Base-by-base conservation (phyloP, 2,888 invertebrate species). In the Trypoxylon attenuatum region DNA sequence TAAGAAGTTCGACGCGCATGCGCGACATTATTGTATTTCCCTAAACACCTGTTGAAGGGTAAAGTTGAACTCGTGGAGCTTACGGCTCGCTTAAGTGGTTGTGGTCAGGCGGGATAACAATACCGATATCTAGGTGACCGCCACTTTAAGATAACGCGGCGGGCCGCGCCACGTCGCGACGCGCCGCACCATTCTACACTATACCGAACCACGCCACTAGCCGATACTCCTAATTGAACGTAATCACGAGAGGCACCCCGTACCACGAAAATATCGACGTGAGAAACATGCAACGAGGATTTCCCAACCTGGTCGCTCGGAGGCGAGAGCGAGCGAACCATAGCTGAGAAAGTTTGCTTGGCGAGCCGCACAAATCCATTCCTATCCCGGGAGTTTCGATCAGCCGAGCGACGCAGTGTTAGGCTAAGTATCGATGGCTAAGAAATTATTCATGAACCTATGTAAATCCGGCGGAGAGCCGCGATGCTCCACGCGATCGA, bases 1-100 rank as follows among this genome's bases (percentile, higher is more conserved):
- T 74, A 79, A 79, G 80, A 83, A 84, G 80, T 82, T 81, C 39
- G 64, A 58, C 61, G 83, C 87, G 87, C 87, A 76, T 84, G 86
- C 87, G 87, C 83, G 74, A 83, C 83, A 82, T 85, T 87, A 87
- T 87, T 86, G 87, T 87, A 87, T 86, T 87, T 87, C 82, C 85
- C 83, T 82, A 82, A 86, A 86, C 87, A 87, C 87, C 87, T 87
- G 87, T 87, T 87, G 87, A 86, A 86, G 85, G 83, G 79, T 78
- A 76, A 82, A 85, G 81, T 82, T 80, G 79, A 83, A 82, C 84
- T 84, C 81, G 83, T 81, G 83, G 77, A 77, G 78, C 79, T 82
- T 78, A 81, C 77, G 73, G 78, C 73, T 80, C 76, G 80, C 80
- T 81, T 84, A 82, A 84, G 82, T 84, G 81, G 83, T 82, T 84